Evolutionary conservation across 2,888 invertebrate genomes (phyloP), one percentile per base, ranked within the genome.

Genomic region (Parasteatoda lunata): DNA sequence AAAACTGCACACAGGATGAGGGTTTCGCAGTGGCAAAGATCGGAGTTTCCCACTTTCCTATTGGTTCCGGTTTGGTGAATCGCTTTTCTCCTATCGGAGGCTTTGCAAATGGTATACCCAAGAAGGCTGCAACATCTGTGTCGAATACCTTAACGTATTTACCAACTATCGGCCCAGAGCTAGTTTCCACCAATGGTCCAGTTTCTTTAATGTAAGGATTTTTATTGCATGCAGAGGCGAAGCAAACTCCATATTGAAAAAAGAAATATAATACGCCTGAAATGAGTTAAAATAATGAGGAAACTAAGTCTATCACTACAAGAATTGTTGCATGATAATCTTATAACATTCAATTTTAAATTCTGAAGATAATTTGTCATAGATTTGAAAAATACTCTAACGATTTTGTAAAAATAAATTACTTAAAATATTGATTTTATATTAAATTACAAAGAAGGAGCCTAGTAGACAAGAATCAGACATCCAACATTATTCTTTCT

Each of bases 141-240:
- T 88, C 81, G 59, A 81, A 77, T n/a, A 88, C 70, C 47, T 88
- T 84, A 11, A 76, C 66, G 48, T 88, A 79, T n/a, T 69, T 86
- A 77, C 97, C 97, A 90, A 94, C 94, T 75, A 96, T 94, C 91
- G 94, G 94, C 76, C 92, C 92, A 92, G 95, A 96, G 90, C 94
- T 95, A 51, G 96, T 96, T 90, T 95, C 94, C 47, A 97, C 93
- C 13, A 96, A 93, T 75, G 96, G 93, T 1, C 95, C 78, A 4
- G 79, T 75, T 8, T 80, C 76, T 47, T 64, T 51, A 47, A 83
- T 69, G 45, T 66, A 73, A 3, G 77, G 66, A 8, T 71, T 76
- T 4, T 70, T 64, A 5, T 71, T 65, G 72, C 85, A 86, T 2
- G 30, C 65, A 5, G 49, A 70, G 6, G 9, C 71, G 69, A 3